Evolutionary conservation across 2,113 vertebrate species (phyloP), one percentile per base, ranked within the genome.

Genomic region (Myxocyprinus asiaticus): DNA sequence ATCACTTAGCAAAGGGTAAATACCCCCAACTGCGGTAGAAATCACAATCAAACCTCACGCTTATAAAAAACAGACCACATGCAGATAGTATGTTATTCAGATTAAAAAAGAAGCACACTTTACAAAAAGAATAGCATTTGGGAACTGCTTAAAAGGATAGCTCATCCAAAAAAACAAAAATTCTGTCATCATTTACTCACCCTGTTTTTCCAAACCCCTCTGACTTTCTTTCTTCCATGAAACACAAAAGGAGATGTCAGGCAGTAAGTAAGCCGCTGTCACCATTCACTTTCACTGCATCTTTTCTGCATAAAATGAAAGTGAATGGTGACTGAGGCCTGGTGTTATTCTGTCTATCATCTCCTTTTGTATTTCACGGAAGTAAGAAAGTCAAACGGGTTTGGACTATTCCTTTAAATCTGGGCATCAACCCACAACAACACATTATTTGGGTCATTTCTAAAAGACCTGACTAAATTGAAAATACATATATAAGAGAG

Each of bases 401-500:
- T 33, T 33, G 22, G 22, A 33, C 22, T 33, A 33, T 33, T 33
- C 3, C 22, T 33, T 48, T 66, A 55, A 67, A 50, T 42, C 55
- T 3, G 63, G 56, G 64, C 7, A 61, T 48, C 53, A 76, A 73
- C 22, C 22, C 22, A 33, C 22, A 33, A 33, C 22, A 33, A 33
- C 22, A 76, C 63, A 69, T 10, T 17, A 65, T 64, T 68, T 44
- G 50, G 55, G 44, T 10, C 50, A 6, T 43, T 56, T 22, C 68
- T 76, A 74, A 33, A 33, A 33, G 22, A 3, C 22, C 22, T 33
- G 22, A 33, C 22, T 33, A 33, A 84, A 81, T 83, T 67, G 43
- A 79, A 76, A 72, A 75, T 65, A 67, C 58, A 83, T 58, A 61
- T 71, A 47, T 50, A 74, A 80, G 14, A 42, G 43, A n/a, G 43